phyloP scores from a whole-genome alignment of 64 coral and sea anemone species.

The Actinia tenebrosa region DNA sequence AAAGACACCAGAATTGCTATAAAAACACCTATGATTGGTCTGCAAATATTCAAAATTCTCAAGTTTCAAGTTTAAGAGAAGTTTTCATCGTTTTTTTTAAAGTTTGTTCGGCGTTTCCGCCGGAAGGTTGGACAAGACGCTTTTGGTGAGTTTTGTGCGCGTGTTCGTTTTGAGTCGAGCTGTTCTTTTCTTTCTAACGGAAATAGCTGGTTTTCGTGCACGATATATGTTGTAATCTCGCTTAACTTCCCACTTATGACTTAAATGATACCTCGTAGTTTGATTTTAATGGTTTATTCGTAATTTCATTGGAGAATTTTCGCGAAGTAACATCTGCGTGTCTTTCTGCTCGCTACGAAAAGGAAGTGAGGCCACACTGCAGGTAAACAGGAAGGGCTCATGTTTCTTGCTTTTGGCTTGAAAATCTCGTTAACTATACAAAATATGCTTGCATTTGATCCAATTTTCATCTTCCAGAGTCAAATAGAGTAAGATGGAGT shows the following conservation, averaged over 20 bases:
- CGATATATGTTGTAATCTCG: not conserved
- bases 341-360: not conserved
- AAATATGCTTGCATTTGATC: not conserved
- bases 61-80: not conserved
- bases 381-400: slow-evolving; percentile 5
- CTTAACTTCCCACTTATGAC: not conserved
- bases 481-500: not conserved
- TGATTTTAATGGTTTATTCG: not conserved
- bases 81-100: not conserved
- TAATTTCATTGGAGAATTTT: not conserved
- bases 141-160: slow-evolving; percentile 44
- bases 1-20: not conserved
- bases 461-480: not conserved
- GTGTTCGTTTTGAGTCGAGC: not conserved
- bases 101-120: slow-evolving; percentile 59
- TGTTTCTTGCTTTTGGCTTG: not conserved
- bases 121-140: slow-evolving; percentile 72
- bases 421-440: not conserved
- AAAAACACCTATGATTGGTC: not conserved
- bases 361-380: not conserved
- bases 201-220: not conserved
- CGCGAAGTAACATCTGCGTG: not conserved
- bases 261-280: not conserved
- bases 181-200: slow-evolving; percentile 27
- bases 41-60: slow-evolving; percentile 13